Evolutionary conservation across 2,113 vertebrate species (phyloP).

Genomic region (Eupsittula cactorum): DNA sequence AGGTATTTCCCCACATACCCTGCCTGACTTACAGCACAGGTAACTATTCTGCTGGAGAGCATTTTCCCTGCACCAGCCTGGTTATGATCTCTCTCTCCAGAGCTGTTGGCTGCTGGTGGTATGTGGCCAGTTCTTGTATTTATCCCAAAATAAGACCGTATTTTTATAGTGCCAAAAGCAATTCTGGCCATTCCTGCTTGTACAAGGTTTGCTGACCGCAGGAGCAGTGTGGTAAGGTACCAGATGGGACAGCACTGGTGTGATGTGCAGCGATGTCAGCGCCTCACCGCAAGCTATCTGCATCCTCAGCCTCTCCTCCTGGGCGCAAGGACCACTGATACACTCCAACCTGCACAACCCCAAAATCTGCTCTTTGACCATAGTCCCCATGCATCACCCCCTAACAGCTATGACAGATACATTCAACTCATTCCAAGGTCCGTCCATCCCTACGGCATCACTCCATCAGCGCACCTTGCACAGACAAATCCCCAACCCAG

Average conservation of each 20-base stretch:
- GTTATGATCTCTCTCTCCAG: not conserved
- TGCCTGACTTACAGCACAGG: accelerated
- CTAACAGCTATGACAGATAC: accelerated
- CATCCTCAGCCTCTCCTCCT: not conserved
- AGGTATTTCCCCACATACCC: not conserved
- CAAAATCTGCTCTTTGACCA: accelerated
- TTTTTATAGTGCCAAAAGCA: not conserved
- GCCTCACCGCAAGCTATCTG: not conserved
- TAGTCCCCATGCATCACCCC: accelerated
- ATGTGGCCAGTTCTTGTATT: not conserved
- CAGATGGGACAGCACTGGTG: accelerated
- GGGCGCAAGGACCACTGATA: accelerated
- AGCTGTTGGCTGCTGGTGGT: not conserved
- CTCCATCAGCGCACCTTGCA: accelerated
- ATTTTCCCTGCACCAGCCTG: not conserved
- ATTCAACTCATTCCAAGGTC: accelerated
- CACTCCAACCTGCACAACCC: not conserved
- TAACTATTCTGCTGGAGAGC: accelerated
- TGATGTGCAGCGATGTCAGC: accelerated
- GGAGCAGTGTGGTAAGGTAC: accelerated
- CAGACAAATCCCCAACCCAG: not conserved
- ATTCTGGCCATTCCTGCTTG: not conserved
- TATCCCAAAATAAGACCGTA: accelerated
- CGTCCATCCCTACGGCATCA: accelerated
- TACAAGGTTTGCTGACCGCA: accelerated